Evolutionary conservation across 2,797 vertebrate species (phyloP), one percentile per base, ranked within the genome.

Genomic region (Coendou prehensilis): DNA sequence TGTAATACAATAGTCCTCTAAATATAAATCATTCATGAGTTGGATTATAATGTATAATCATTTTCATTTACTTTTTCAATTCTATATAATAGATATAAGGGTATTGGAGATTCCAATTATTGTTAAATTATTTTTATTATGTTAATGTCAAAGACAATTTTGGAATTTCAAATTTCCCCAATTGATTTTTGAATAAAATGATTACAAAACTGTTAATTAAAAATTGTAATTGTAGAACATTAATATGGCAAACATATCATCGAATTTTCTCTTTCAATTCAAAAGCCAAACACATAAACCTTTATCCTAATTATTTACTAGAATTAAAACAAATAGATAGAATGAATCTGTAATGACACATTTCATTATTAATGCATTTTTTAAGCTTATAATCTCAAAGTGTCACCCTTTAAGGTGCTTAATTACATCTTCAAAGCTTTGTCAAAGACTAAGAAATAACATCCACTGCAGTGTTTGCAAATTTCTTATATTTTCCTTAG

Each of bases 371-470:
- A 3, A 54, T 78, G 10, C 67, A 71, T 82, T 79, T 87, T 89
- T 57, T 22, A 96, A 71, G 13, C 37, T 22, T 87, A 10, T 87
- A 92, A 73, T 61, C 30, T 26, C 33, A 87, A 78, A 26, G 30
- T 93, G 5, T 73, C 22, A 59, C 5, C 89, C 26, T 54, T 17
- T 76, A 81, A 79, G 30, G 26, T 92, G 4, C 23, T 95, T 95
- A 73, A 50, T 18, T 92, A 33, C 4, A 54, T 54, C 30, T 90
- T 69, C 57, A 83, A 94, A 79, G 9, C 6, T 91, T 82, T 92
- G 9, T 84, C 50, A 97, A 92, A 18, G 8, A 82, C 10, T 61
- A 89, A 30, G 63, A 96, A 93, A 87, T 75, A 76, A 64, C 50
- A 87, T 37, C 82, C 2, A 28, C 28, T 20, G 8, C 17, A 93